Evolutionary conservation across 2,888 invertebrate genomes (phyloP), one percentile per base, ranked within the genome.

Genomic region (Cheilosia impressa): DNA sequence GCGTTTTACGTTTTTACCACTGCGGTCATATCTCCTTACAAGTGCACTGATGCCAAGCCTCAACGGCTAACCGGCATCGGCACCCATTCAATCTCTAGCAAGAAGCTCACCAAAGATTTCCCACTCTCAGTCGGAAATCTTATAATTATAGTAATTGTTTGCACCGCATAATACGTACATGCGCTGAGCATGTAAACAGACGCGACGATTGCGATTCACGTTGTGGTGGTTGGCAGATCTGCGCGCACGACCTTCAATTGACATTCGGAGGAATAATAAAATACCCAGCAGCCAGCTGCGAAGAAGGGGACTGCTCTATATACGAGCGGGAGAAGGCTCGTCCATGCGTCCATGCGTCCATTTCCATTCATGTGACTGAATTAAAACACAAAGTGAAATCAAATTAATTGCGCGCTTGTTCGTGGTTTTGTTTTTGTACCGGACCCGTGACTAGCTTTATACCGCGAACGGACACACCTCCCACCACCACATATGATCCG

Each of bases 281-380:
- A 72, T 60, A 76, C 63, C 63, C 52, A 63, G 47, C 52, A 50
- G 66, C 57, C 69, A 78, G 57, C 62, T 57, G 19, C 58, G 31
- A 81, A 71, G 77, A 66, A 66, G 31, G 62, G 27, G 27, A 53
- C 41, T 45, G 31, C 7, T 34, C 43, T 52, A 22, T 17, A 77
- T 66, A 72, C 68, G 66, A 52, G 52, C 55, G 57, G 77, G 80
- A 85, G 80, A 85, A 78, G 85, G 85, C 85, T 81, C 85, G 85
- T 81, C 85, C 81, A 81, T 81, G 68, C 81, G 81, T 81, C 81
- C 72, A 85, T 85, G 81, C 81, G 81, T 81, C 81, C 72, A 85
- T 85, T 81, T 85, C 81, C 81, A 85, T 85, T 85, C 85, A 85
- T 85, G 85, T 85, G 85, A 85, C 85, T 85, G 57, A 81, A 72